Evolutionary conservation across 2,113 vertebrate genomes (phyloP), one percentile per base, ranked within the genome.

Genomic region (Callocephalon fimbriatum): DNA sequence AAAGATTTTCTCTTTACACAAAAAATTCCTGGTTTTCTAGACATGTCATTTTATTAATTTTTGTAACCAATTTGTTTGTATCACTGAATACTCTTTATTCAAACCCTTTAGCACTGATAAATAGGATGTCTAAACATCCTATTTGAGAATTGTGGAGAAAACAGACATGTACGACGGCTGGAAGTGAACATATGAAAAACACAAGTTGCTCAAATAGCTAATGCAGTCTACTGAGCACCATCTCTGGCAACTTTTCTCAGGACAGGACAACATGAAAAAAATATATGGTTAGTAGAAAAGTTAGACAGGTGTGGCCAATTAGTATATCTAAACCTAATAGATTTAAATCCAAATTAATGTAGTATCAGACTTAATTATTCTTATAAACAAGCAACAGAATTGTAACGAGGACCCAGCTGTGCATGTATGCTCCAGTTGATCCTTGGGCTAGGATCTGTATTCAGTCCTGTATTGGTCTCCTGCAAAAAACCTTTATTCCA

Each of bases 391-490:
- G 17, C 15, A 66, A 62, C 45, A 88, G 48, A 47, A 62, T 8
- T 73, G 21, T 44, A 70, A 83, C 0, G 1, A 88, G 8, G 12
- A 20, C 26, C 85, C 26, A 50, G 58, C 14, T 75, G 9, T 45
- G 25, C 29, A n/a, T 0, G 0, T 44, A 38, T 2, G 1, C 7
- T 7, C 3, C 13, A 29, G 68, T 83, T 80, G 21, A 54, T 77
- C 54, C 38, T 47, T 42, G 2, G 20, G 10, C 8, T 77, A 18
- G 45, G 53, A 82, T 73, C 54, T 88, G 10, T 25, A 79, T 66
- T 67, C 74, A 80, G 58, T 42, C 7, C 40, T 56, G 35, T 26
- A 22, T 5, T 65, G 6, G 2, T 72, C 12, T 80, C n/a, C 44
- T 32, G 37, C 15, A 50, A 6, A 66, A 38, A 66, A 74, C 12